These are phyloP conservation scores for Tachuris rubrigastra DNA, from an alignment of 2,113 vertebrate species.

Conservation along the genomic window DNA sequence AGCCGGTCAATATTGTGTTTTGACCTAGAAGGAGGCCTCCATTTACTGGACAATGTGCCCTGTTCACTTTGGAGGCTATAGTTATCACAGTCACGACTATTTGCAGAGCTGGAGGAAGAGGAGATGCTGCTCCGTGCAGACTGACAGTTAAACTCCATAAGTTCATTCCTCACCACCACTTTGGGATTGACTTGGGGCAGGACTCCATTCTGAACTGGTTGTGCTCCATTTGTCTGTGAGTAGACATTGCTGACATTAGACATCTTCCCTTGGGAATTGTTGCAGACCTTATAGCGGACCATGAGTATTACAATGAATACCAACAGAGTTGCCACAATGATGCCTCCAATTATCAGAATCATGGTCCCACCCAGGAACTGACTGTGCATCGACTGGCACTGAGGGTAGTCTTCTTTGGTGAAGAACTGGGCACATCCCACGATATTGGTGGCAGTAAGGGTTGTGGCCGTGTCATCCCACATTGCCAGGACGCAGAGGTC, in stretches of 20 bases:
- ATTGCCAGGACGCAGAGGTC: slow-evolving; percentile 95
- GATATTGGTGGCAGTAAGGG: slow-evolving; percentile 94
- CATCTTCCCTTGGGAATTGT: slow-evolving; percentile 82
- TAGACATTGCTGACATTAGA: slow-evolving; percentile 86
- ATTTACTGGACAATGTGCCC: slow-evolving; percentile 85
- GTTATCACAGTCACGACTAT: slow-evolving; percentile 80
- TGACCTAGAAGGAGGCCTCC: slow-evolving; percentile 83
- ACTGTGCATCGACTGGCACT: slow-evolving; percentile 92
- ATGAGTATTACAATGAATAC: slow-evolving; percentile 96
- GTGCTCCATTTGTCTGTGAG: slow-evolving; percentile 90
- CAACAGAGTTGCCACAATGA: slow-evolving; percentile 93
- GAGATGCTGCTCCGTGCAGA: slow-evolving; percentile 88
- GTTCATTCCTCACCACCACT: slow-evolving; percentile 86
- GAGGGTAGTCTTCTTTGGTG: slow-evolving; percentile 90
- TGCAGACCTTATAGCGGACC: slow-evolving; percentile 94
- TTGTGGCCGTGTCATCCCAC: slow-evolving; percentile 94
- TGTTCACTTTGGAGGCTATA: slow-evolving; percentile 80
- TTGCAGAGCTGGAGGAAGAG: slow-evolving; percentile 85
- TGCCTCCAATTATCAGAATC: slow-evolving; percentile 95
- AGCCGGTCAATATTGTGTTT: slow-evolving; percentile 88
- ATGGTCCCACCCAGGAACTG: slow-evolving; percentile 95
- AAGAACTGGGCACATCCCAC: slow-evolving; percentile 94
- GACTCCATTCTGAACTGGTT: slow-evolving; percentile 79
- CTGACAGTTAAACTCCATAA: slow-evolving; percentile 88
- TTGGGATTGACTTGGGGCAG: slow-evolving; percentile 81